phyloP scores from a whole-genome alignment of 1,140 invertebrate genomes.

The Drosophila oshimai region DNA sequence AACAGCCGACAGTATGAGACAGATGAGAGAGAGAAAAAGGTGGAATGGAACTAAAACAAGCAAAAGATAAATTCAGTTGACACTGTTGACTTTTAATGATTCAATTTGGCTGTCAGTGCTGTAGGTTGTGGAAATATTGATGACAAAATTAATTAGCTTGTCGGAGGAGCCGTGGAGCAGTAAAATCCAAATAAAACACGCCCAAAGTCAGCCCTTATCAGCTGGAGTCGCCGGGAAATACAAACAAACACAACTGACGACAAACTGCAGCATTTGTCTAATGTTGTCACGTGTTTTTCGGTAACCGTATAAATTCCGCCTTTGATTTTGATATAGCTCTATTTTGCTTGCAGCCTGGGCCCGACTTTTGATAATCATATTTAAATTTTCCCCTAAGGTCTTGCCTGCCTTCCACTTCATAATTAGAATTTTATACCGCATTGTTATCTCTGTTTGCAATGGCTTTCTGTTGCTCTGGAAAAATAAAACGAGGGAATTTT shows the following conservation, averaged over 20 bases:
- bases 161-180: constrained; percentile 17
- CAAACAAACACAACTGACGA: not conserved
- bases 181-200: constrained; percentile 19
- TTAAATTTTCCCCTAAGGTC: constrained; percentile 1
- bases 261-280: constrained; percentile 33
- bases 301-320: not conserved
- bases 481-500: constrained; percentile 21
- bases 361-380: constrained; percentile 12
- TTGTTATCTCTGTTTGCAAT: constrained; percentile 65
- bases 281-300: constrained; percentile 14
- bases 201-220: constrained; percentile 34
- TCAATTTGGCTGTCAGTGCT: constrained; percentile 64
- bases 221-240: not conserved
- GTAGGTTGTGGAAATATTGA: constrained; percentile 59
- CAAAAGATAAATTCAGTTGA: constrained; percentile 54
- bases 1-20: constrained; percentile 28
- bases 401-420: constrained; percentile 17
- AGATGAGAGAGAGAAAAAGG: constrained; percentile 30
- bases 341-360: not conserved
- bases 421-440: constrained; percentile 72
- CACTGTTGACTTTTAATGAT: constrained; percentile 75
- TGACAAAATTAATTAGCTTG: constrained; percentile 74
- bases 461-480: constrained; percentile 30
- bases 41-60: constrained; percentile 25
- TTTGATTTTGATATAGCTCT: constrained; percentile 25